Evolutionary conservation across 2,888 invertebrate genomes (phyloP), one percentile per base, ranked within the genome.

Genomic region (Meganola albula): DNA sequence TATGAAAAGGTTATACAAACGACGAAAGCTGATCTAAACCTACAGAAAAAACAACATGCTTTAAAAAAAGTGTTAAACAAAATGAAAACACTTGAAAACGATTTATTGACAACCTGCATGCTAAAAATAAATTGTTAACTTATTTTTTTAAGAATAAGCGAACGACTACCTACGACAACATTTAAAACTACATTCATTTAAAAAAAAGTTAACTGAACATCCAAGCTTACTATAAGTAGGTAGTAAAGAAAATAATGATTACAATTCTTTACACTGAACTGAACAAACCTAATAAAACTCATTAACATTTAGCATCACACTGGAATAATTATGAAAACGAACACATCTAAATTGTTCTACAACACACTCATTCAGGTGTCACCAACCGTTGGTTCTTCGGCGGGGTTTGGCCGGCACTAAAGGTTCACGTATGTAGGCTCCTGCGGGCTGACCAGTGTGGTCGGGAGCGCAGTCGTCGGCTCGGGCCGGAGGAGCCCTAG

Each of bases 341-440:
- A 42, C 36, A 34, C 46, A 42, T 40, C 31, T 39, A 43, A 43
- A 34, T 34, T 24, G 34, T 48, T 33, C 42, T 42, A 42, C 39
- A 44, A 49, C 50, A 50, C 51, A 46, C 51, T 37, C 44, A 48
- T 50, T 50, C 44, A 34, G 43, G 40, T 42, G 48, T 46, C 61
- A 82, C 80, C 78, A 76, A 80, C 82, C 82, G 79, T 79, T 56
- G 58, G 49, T 48, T 53, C 48, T 47, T 63, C 75, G 79, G 77
- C 78, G 79, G 74, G 75, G 71, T 64, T 58, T 61, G 74, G 78
- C 82, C 80, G 79, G 84, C 89, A 90, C 92, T 93, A 93, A 90
- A 95, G 94, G 91, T 95, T 95, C 85, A 95, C 96, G 89, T 96
- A 96, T 64, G 96, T 95, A 59, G 95, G 95, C 87, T 95, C 94